These are phyloP conservation scores for Subacronicta megacephala DNA, from an alignment of 2,888 invertebrate species.

Conservation along the genomic window DNA sequence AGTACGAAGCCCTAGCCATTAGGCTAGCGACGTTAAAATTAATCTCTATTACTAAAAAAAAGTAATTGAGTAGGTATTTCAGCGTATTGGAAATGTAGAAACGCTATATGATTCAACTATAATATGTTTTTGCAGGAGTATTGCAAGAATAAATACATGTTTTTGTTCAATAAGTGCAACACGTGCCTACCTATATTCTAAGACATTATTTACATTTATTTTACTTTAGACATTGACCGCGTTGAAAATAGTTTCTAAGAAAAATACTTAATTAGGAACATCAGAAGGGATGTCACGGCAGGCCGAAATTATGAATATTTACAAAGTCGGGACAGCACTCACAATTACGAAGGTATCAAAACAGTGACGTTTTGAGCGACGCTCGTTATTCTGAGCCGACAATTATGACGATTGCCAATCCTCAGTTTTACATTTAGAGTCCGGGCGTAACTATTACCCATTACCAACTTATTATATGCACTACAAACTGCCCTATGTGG, in stretches of 20 bases:
- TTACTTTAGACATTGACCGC: not conserved
- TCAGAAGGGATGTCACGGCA: not conserved
- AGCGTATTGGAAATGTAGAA: no score
- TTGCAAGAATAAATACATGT: no score
- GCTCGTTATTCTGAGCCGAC: conserved; percentile 47
- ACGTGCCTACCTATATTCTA: no score
- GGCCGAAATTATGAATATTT: conserved; percentile 3
- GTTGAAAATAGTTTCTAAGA: not conserved
- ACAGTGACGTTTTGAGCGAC: conserved; percentile 25
- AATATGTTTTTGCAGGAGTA: no score
- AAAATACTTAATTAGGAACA: not conserved
- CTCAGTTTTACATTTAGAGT: conserved; percentile 52
- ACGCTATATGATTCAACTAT: no score
- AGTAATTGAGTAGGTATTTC: no score
- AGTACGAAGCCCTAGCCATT: no score
- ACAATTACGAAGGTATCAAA: conserved; percentile 21
- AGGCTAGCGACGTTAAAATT: no score
- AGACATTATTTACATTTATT: no score
- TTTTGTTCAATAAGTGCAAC: no score
- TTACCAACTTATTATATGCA: conserved; percentile 15
- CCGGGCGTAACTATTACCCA: conserved; percentile 33
- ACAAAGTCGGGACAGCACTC: conserved; percentile 10
- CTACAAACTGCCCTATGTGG: not conserved
- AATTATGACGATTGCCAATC: conserved; percentile 63
- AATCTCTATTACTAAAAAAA: no score